Base-by-base conservation (phyloP, 2,888 invertebrate genomes). In the Octodonta nipae region DNA sequence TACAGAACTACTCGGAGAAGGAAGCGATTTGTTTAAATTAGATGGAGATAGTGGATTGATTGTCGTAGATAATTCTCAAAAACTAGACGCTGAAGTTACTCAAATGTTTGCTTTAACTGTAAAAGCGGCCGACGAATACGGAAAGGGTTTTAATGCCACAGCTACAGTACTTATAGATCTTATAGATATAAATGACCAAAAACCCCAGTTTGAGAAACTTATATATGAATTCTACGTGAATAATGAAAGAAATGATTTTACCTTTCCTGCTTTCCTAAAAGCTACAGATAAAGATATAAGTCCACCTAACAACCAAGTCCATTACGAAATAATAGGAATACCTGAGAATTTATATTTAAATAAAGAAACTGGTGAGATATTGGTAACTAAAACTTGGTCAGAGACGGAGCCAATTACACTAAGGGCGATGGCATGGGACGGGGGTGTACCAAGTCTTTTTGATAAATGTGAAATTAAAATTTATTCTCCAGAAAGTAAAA, bases 61-160 rank as follows among this genome's bases (percentile, higher is more conserved):
- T 46, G 80, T 80, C 4, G 78, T 92, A 16, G 77, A 78, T 17
- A 73, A 78, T 48, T 75, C 75, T 40, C 73, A 78, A 45, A 74
- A 75, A 13, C 76, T 91, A 43, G 92, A 95, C 61, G 75, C 88
- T 24, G 89, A 91, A 64, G 66, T 71, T 17, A 75, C 77, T 62
- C 71, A 79, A 45, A 78, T 77, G 46, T 73, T 85, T 58, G 73
- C 77, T 56, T 71, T 91, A 47, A 75, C 75, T 53, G 80, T 92
- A 40, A 83, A 84, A 66, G 92, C 91, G 38, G 73, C 81, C 43
- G 92, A 93, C 63, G 81, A 82, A 55, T 78, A 85, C 48, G 86
- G 87, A 32, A 67, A 71, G 48, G 88, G 87, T 35, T 76, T 80
- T 55, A 71, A 72, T 47, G 77, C 82, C 26, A 77, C 75, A 43